Conservation (phyloP, 2,797 vertebrate genomes). For the Sebastes steindachneri region DNA sequence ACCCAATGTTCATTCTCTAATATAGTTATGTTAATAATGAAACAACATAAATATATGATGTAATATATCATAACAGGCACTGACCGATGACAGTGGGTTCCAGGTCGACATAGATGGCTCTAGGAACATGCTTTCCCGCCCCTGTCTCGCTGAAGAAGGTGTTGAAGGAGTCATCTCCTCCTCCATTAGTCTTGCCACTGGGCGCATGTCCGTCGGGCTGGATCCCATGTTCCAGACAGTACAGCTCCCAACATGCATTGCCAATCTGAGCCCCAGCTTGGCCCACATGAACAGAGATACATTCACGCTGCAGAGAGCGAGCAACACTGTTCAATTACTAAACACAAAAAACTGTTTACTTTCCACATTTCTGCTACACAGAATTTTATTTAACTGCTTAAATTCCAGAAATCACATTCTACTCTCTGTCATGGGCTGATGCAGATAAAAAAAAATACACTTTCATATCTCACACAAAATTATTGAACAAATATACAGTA, state of each 20-base stretch:
- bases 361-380: background rate
- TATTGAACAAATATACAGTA: background rate
- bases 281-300: slow-evolving; percentile 83
- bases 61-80: background rate
- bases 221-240: slow-evolving; percentile 84
- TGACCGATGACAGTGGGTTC: slow-evolving; percentile 94
- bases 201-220: slow-evolving; percentile 84
- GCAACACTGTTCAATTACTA: background rate
- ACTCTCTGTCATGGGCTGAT: background rate
- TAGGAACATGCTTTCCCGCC: slow-evolving; percentile 89
- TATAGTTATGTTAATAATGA: background rate
- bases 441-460: background rate
- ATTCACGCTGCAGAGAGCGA: slow-evolving; percentile 72
- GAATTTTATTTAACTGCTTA: background rate
- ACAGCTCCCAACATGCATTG: slow-evolving; percentile 85
- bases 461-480: background rate
- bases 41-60: background rate
- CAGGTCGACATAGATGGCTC: slow-evolving; percentile 93
- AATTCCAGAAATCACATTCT: background rate
- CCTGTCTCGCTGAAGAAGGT: slow-evolving; percentile 91
- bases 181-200: slow-evolving; percentile 77
- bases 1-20: background rate
- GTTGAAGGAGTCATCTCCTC: slow-evolving; percentile 87
- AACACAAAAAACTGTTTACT: background rate
- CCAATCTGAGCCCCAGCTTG: slow-evolving; percentile 84